Evolutionary conservation across 2,797 vertebrate genomes (phyloP).

Genomic region (Glyptemys insculpta): DNA sequence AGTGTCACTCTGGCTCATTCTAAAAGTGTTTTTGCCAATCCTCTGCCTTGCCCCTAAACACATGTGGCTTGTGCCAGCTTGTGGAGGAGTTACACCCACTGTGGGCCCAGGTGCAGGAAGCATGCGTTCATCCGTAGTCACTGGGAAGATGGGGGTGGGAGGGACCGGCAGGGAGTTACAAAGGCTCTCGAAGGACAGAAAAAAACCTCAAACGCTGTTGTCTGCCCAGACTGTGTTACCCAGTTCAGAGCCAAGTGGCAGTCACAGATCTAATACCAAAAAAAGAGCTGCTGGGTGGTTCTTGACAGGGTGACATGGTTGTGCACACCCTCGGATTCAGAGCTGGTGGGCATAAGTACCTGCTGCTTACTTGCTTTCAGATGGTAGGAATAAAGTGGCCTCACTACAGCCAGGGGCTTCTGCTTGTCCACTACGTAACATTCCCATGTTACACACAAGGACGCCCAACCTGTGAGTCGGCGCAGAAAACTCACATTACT

Average conservation of each 20-base stretch:
- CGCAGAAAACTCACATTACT: not conserved
- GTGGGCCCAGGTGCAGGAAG: not conserved
- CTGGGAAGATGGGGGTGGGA: too few relatives aligned
- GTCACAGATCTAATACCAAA: not conserved
- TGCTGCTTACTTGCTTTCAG: not conserved
- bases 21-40: not conserved
- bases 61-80: not conserved
- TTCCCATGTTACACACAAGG: not conserved
- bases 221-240: not conserved
- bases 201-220: not conserved
- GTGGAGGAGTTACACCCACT: not conserved
- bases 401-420: not conserved
- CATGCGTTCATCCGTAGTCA: not conserved
- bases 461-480: fast-evolving
- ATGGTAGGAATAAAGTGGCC: not conserved
- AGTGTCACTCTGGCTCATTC: not conserved
- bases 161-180: too few relatives aligned
- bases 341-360: not conserved
- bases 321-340: fast-evolving
- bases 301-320: not conserved
- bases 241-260: not conserved
- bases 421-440: not conserved
- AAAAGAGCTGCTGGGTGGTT: not conserved
- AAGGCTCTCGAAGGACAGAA: too few relatives aligned
- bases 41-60: not conserved